Evolutionary conservation across 2,888 invertebrate species (phyloP).

Genomic region (Sussaba pulchella): DNA sequence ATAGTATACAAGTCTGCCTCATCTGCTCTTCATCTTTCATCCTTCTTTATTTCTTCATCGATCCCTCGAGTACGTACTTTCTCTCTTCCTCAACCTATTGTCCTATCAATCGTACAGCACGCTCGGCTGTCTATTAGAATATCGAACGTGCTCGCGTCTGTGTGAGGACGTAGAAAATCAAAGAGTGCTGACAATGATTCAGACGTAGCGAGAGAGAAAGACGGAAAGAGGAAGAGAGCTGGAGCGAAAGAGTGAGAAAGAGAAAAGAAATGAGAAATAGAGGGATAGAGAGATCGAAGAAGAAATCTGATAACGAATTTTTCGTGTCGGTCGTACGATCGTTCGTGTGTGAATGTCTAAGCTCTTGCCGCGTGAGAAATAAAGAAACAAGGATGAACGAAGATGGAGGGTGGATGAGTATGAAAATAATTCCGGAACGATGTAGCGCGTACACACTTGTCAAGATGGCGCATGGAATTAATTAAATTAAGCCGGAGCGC

Average conservation of each 20-base stretch:
- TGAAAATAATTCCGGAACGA: slow-evolving; percentile 78
- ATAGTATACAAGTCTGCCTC: slow-evolving; percentile 48
- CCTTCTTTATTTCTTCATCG: slow-evolving; percentile 53
- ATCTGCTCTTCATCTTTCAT: slow-evolving; percentile 53
- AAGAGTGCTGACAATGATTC: slow-evolving; percentile 39
- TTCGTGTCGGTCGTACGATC: slow-evolving; percentile 61
- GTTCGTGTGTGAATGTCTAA: slow-evolving; percentile 28
- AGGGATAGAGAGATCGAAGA: slow-evolving; percentile 75
- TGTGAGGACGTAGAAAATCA: slow-evolving; percentile 46
- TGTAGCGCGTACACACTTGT: slow-evolving; percentile 78
- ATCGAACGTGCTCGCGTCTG: neutral
- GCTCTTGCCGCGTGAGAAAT: slow-evolving; percentile 51
- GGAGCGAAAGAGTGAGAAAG: neutral
- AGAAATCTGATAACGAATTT: slow-evolving; percentile 80
- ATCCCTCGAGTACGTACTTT: slow-evolving; percentile 30
- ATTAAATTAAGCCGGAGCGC: slow-evolving; percentile 82
- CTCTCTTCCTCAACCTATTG: slow-evolving; percentile 28
- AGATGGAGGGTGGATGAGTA: slow-evolving; percentile 74
- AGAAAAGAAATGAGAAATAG: too few relatives aligned
- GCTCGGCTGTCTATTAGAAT: slow-evolving; percentile 53
- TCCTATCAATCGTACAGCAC: slow-evolving; percentile 47
- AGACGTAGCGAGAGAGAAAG: slow-evolving; percentile 70
- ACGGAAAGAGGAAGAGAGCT: slow-evolving; percentile 32
- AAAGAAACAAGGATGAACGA: slow-evolving; percentile 51
- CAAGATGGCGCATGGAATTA: slow-evolving; percentile 83